Base-by-base conservation (phyloP, 2,888 invertebrate genomes). In the Tinea trinotella region DNA sequence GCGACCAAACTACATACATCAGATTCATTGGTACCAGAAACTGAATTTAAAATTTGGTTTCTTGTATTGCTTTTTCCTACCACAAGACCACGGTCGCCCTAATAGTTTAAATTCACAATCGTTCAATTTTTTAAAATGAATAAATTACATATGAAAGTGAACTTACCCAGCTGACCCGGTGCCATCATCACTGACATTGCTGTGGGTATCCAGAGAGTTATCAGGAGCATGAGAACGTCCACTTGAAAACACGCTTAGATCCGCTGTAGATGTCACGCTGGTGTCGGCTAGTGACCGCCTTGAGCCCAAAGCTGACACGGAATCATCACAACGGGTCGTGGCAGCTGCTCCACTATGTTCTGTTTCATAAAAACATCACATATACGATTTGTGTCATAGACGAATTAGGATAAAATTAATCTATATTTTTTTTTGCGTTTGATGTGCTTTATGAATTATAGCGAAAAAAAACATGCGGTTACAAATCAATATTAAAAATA, bases 231-330 rank as follows among this genome's bases (percentile, higher is more conserved):
- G 92, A 9, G 92, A 92, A 54, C 91, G 87, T 9, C 91, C 92
- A 64, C 90, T 90, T 15, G 92, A 92, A 78, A 94, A 92, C 59
- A 93, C 92, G 62, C 93, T 93, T 56, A 94, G 85, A 71, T 94
- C 93, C 0, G 94, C 93, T 0, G 94, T 94, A 53, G 93, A 94
- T 22, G 94, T 94, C 54, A 94, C 92, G 63, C 93, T 93, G 17
- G 94, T 94, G 70, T 93, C 94, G 13, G 94, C 93, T 57, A 94
- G 83, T 53, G 94, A 94, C 54, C 93, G 90, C 55, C 93, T 88
- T 13, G 93, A 94, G 19, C 93, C 92, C 55, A 91, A 70, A 57
- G 89, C 84, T 22, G 93, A 93, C 63, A 90, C 90, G 15, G 91
- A 91, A 68, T 93, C 93, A 64, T 87, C 87, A 61, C 84, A 80